These are phyloP conservation scores for Phanerotoma sp. DNA, from an alignment of 2,888 invertebrate species.

Conservation along the genomic window DNA sequence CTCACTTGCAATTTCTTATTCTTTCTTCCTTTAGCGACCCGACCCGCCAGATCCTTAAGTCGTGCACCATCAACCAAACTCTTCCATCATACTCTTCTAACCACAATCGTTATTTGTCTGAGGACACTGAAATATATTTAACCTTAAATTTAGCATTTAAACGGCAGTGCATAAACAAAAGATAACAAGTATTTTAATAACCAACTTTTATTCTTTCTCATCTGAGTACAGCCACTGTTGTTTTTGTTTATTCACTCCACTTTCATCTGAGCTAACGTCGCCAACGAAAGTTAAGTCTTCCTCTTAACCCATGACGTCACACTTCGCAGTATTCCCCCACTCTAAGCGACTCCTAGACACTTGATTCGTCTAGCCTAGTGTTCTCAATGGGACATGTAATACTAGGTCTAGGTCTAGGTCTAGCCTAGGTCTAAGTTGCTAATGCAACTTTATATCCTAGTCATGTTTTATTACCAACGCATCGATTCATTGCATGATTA, in stretches of 20 bases:
- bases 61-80: slow-evolving; percentile 2
- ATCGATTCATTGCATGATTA: background rate
- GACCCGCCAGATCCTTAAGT: background rate
- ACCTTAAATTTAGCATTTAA: background rate
- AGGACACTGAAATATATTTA: background rate
- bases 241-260: background rate
- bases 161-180: background rate
- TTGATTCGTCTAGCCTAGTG: slow-evolving; percentile 49
- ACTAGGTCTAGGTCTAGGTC: slow-evolving; percentile 50
- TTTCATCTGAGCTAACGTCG: too few relatives aligned
- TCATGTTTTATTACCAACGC: background rate
- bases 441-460: background rate
- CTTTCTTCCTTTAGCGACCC: slow-evolving; percentile 25
- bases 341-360: background rate
- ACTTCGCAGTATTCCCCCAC: slow-evolving; percentile 14
- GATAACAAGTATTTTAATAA: slow-evolving; percentile 1
- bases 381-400: slow-evolving; percentile 43
- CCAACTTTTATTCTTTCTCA: slow-evolving; percentile 26
- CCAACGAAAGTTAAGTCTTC: too few relatives aligned
- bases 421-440: background rate
- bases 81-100: slow-evolving; percentile 23
- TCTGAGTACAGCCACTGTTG: too few relatives aligned
- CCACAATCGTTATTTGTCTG: slow-evolving; percentile 23
- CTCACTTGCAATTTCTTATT: slow-evolving; percentile 25
- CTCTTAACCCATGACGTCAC: background rate